A percentile compares a stretch with the other conserved stretches of the same genome.
Evolutionary conservation across 2,888 invertebrate species (phyloP).

Genomic region (Xylota segnis): DNA sequence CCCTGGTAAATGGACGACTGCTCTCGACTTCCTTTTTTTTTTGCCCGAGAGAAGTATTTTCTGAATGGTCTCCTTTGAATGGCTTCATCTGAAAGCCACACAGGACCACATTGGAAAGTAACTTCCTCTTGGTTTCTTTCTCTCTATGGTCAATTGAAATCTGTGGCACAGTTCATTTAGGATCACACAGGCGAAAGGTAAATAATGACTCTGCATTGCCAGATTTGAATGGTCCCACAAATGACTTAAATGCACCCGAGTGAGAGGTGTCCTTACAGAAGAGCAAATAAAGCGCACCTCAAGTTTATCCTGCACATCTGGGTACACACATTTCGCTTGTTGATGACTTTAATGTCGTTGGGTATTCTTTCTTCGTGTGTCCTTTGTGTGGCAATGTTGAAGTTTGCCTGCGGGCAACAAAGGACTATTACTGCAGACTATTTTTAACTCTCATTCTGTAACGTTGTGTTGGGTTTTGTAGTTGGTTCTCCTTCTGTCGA

Average conservation of each 20-base stretch:
- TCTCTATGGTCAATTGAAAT: slow-evolving; percentile 61
- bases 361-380: not conserved
- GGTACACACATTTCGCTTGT: slow-evolving; percentile 12
- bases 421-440: slow-evolving; percentile 20
- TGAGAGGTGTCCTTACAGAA: slow-evolving; percentile 41
- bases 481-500: not conserved
- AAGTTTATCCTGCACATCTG: not conserved
- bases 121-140: slow-evolving; percentile 24
- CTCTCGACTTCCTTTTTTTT: slow-evolving; percentile 1
- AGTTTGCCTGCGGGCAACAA: slow-evolving; percentile 24
- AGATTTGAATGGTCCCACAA: slow-evolving; percentile 32
- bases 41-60: slow-evolving; percentile 19
- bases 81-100: slow-evolving; percentile 32
- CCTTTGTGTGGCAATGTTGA: not conserved
- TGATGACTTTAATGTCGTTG: slow-evolving; percentile 43
- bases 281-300: slow-evolving; percentile 26
- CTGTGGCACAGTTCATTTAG: slow-evolving; percentile 71
- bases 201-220: slow-evolving; percentile 50
- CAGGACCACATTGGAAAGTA: slow-evolving; percentile 29
- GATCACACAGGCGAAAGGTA: slow-evolving; percentile 60
- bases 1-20: slow-evolving; percentile 63
- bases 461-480: not conserved
- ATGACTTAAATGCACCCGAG: slow-evolving; percentile 38
- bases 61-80: slow-evolving; percentile 56
- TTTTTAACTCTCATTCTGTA: slow-evolving; percentile 14